Conservation (phyloP, 2,113 vertebrate genomes). For the Apistogramma diplotaenia region DNA sequence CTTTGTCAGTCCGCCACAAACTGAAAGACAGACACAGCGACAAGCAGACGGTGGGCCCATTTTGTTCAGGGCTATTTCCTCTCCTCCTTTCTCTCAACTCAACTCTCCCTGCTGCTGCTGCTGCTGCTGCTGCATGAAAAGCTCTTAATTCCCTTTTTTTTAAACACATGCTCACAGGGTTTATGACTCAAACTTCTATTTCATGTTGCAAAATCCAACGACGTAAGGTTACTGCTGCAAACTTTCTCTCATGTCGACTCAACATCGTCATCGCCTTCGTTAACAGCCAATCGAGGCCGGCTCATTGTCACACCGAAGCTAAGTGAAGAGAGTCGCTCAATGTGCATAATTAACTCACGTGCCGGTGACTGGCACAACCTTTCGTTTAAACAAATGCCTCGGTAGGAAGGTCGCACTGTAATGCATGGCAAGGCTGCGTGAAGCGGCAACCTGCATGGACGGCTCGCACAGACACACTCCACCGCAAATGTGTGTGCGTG, state of each 20-base stretch:
- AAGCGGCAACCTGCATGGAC: neutral
- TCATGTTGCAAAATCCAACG: neutral
- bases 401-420: conserved; percentile 15
- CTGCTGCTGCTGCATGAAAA: conserved; percentile 12
- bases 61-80: conserved; percentile 57
- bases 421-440: neutral
- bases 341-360: conserved; percentile 21
- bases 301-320: conserved; percentile 3
- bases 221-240: neutral
- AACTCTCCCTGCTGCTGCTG: conserved; percentile 17
- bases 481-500: neutral
- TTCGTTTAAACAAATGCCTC: conserved; percentile 15
- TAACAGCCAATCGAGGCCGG: neutral
- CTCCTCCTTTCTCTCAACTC: conserved; percentile 24
- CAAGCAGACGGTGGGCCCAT: conserved; percentile 43
- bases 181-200: neutral
- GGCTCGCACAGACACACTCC: neutral
- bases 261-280: conserved; percentile 3
- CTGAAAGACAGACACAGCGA: conserved; percentile 44
- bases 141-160: neutral
- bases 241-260: conserved; percentile 5
- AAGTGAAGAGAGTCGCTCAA: conserved; percentile 9
- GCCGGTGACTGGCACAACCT: conserved; percentile 5
- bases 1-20: conserved; percentile 59
- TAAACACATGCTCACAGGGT: neutral